Base-by-base conservation (phyloP, 1,140 invertebrate species). In the Paraescarpia echinospica region DNA sequence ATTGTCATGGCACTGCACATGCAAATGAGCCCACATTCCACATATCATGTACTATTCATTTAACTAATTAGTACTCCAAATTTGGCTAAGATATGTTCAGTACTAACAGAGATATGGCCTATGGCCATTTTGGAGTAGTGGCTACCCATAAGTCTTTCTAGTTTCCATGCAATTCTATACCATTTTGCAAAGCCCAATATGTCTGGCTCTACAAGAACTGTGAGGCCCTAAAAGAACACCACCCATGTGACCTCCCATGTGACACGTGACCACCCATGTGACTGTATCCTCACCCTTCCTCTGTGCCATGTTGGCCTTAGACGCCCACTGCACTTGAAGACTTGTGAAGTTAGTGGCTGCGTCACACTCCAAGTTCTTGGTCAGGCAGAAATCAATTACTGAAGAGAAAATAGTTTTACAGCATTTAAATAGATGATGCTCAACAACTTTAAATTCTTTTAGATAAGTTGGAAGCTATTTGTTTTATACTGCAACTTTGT, bases 321-420 rank as follows among this genome's bases (percentile, higher is more conserved):
- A 98, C 0, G 98, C 98, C 99, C 99, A 99, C 91, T 96, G 96
- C 93, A 99, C 94, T 93, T 98, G 97, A 9, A 99, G 96, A 91
- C 97, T 97, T 41, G 97, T 97, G 94, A 98, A 99, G 96, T 98
- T 98, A 0, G 98, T 98, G 0, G 96, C 95, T 6, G 96, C 95
- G 95, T 99, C 98, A 91, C 97, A 97, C 2, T 97, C 96, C 92
- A 99, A 95, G 88, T 97, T 97, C 96, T 99, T 99, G 41, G 98
- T 98, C 31, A 99, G 96, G 96, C 99, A 99, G 96, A 98, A 99
- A 96, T 99, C 99, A 94, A 99, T 98, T 9, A 99, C 98, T 98
- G 95, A 89, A 95, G 94, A 92, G 35, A 33, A 92, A 14, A 41
- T 41, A 22, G 14, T 31, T 34, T 33, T 22, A 90, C n/a, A 33